phyloP scores from a whole-genome alignment of 2,797 vertebrate species.

The Sternotherus odoratus region DNA sequence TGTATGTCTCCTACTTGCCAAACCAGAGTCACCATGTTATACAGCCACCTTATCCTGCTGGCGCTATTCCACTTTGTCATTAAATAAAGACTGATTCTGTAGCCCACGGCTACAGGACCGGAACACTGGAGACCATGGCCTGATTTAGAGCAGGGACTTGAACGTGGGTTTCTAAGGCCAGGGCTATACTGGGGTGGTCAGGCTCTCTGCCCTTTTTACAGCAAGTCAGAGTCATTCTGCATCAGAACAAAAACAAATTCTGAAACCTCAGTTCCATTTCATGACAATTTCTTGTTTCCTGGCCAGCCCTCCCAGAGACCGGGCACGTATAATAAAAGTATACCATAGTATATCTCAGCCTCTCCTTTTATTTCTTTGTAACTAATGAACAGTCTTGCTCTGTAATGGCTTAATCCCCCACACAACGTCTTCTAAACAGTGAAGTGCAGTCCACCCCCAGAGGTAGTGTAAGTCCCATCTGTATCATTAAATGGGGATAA shows the following conservation, averaged over 20 bases:
- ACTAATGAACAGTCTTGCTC: conserved; percentile 3
- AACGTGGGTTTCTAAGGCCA: background rate
- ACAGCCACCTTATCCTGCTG: background rate
- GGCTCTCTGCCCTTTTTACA: background rate
- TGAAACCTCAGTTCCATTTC: background rate
- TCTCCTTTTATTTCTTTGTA: background rate
- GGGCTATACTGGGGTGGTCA: background rate
- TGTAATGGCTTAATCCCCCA: background rate
- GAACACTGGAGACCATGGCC: background rate
- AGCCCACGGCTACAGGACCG: background rate
- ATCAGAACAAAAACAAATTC: background rate
- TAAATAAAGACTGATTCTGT: background rate
- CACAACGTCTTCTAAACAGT: background rate
- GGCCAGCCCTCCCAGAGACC: background rate
- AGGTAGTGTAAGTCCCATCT: background rate
- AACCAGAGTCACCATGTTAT: background rate
- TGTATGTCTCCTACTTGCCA: background rate
- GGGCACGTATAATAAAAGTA: fast-evolving
- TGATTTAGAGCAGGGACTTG: background rate
- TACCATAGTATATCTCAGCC: background rate
- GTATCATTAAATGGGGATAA: background rate
- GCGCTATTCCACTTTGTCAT: background rate
- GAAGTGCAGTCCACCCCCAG: conserved; percentile 6
- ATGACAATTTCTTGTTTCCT: background rate
- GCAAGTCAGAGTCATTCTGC: background rate